Base-by-base conservation (phyloP, 53 echinoderm and acorn worm genomes). In the Luidia sarsii region DNA sequence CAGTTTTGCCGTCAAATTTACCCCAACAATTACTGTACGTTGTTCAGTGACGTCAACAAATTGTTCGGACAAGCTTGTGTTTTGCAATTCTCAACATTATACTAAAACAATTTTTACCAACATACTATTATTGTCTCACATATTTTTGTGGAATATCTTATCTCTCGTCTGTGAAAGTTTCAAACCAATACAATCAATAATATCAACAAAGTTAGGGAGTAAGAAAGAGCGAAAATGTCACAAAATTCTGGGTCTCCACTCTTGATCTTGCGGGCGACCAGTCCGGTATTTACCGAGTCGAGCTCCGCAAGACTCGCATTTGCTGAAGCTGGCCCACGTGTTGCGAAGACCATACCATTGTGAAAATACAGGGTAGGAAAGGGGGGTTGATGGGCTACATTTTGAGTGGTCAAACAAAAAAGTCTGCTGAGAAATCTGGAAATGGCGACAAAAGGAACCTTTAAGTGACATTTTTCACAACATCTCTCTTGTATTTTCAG, bases 171-270 rank as follows among this genome's bases (percentile, higher is more conserved):
- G n/a, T n/a, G n/a, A n/a, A n/a, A n/a, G n/a, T n/a, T n/a, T n/a
- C n/a, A n/a, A n/a, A n/a, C n/a, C 51, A 51, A 51, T 51, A 51
- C 51, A 51, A 51, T 14, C 51, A 51, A 51, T 51, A 51, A n/a
- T 51, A 51, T n/a, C 51, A 51, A 51, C 3, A 51, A 51, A 51
- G 51, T 3, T 18, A 18, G 51, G 21, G 21, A n/a, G n/a, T n/a
- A n/a, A n/a, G n/a, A n/a, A n/a, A n/a, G n/a, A n/a, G n/a, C n/a
- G n/a, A n/a, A n/a, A 51, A 51, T n/a, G 51, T 51, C 6, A 51
- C 51, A 51, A 51, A 51, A 51, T 51, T 51, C 51, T 51, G 51
- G 51, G 51, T 14, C 51, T 51, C 51, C 51, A 51, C 15, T 4
- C 51, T n/a, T 15, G 51, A 4, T 5, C n/a, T n/a, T n/a, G n/a